phyloP scores from a whole-genome alignment of 2,888 invertebrate genomes.

The Erebia palarica region DNA sequence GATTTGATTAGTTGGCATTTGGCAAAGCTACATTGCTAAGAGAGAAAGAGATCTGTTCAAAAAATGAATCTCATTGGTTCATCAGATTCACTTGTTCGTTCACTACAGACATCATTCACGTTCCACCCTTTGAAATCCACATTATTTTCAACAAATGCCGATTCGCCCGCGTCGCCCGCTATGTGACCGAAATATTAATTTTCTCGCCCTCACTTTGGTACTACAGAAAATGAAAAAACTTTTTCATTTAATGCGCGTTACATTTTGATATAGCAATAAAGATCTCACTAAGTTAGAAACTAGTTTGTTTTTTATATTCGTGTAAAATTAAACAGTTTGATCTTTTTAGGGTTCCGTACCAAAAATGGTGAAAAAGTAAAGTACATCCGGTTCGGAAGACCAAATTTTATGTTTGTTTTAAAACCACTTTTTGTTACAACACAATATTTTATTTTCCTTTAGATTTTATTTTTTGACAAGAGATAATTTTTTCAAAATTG shows the following conservation, averaged over 20 bases:
- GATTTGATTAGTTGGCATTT: too few relatives aligned
- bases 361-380: too few relatives aligned
- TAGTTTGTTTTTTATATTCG: neutral
- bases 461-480: too few relatives aligned
- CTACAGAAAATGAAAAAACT: conserved; percentile 13
- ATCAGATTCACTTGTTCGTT: conserved; percentile 23
- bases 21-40: too few relatives aligned
- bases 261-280: neutral
- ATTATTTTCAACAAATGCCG: conserved; percentile 5
- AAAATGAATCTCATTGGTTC: conserved; percentile 8
- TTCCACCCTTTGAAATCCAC: conserved; percentile 12
- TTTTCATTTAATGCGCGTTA: conserved; percentile 5
- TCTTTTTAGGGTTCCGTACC: too few relatives aligned
- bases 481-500: too few relatives aligned
- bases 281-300: neutral
- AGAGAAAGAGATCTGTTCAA: neutral
- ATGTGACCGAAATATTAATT: conserved; percentile 15
- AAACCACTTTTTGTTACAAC: too few relatives aligned
- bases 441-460: too few relatives aligned
- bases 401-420: too few relatives aligned
- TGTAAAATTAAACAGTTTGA: neutral
- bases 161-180: neutral
- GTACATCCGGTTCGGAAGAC: too few relatives aligned
- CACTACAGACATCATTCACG: conserved; percentile 19
- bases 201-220: conserved; percentile 1